phyloP scores from a whole-genome alignment of 2,797 vertebrate species.

The Cyprinodon diabolis region DNA sequence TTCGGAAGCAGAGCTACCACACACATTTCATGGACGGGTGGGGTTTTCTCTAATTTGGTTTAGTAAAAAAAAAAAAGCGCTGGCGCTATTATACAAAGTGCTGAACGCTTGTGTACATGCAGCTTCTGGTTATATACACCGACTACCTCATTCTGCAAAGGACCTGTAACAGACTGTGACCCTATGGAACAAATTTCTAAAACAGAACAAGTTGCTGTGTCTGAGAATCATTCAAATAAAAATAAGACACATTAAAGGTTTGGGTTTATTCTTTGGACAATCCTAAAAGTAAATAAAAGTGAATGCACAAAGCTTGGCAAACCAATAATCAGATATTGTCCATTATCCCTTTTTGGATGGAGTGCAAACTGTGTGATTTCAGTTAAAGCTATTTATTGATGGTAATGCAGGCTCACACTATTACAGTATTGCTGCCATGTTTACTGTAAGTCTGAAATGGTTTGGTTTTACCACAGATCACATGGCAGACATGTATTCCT shows the following conservation, averaged over 20 bases:
- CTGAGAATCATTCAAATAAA: conserved; percentile 17
- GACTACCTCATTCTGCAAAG: conserved; percentile 25
- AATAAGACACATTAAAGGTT: too few relatives aligned
- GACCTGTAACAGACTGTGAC: conserved; percentile 42
- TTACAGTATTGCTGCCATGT: background rate
- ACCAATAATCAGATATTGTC: too few relatives aligned
- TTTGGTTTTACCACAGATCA: too few relatives aligned
- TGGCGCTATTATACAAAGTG: conserved; percentile 30
- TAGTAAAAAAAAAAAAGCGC: conserved; percentile 23
- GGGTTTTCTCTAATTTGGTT: conserved; percentile 38
- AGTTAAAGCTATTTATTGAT: background rate
- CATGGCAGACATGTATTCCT: too few relatives aligned
- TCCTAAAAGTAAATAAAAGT: too few relatives aligned
- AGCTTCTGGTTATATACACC: conserved; percentile 30
- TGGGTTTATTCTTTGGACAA: too few relatives aligned
- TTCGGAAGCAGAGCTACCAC: conserved; percentile 9
- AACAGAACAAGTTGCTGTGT: conserved; percentile 19
- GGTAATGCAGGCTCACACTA: background rate
- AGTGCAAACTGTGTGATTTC: background rate
- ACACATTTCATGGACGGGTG: conserved; percentile 33
- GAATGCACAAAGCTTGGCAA: too few relatives aligned
- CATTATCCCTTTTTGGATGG: too few relatives aligned
- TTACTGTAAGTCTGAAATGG: too few relatives aligned
- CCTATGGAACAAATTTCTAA: conserved; percentile 21
- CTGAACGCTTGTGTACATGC: conserved; percentile 36